Base-by-base conservation (phyloP, 2,888 invertebrate species). In the Marronus borbonicus region DNA sequence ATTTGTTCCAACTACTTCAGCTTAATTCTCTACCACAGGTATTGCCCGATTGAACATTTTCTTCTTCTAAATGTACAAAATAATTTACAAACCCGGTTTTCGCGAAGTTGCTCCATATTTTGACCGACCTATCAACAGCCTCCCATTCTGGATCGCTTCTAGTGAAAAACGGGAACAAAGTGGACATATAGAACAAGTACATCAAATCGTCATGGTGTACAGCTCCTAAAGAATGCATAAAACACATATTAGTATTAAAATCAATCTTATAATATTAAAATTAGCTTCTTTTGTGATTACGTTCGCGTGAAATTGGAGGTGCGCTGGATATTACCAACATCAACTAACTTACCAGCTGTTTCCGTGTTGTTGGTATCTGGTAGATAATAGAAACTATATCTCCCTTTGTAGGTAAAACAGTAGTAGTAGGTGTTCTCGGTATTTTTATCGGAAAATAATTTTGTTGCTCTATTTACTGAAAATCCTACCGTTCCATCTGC, bases 401-500 rank as follows among this genome's bases (percentile, higher is more conserved):
- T 88, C 3, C 93, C 93, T 83, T 91, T 89, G 84, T 92, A 93
- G 3, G 90, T 88, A 83, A 93, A 93, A 64, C 90, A 88, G 85
- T 92, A 93, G 84, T 92, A 93, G 86, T 90, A 94, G 2, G 93
- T 91, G 12, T 90, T 89, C 58, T 89, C 83, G 2, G 88, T 88
- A 0, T 91, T 92, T 49, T 91, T 88, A 4, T 90, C 88, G 0
- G 92, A 90, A 28, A 93, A 88, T 79, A 94, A 84, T 82, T 92
- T 91, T 0, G 91, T 92, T 78, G 92, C 90, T 68, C 93, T 90
- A 84, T 94, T 91, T 1, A 90, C 90, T 0, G 90, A 88, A 81
- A 92, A 93, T 2, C 91, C 92, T 17, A 91, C 90, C 8, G 92
- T 81, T 0, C 91, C 88, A 85, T 94, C 94, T 0, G 90, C 90